Evolutionary conservation across 2,797 vertebrate species (phyloP).

Genomic region (Pseudotriccus pelzelni): DNA sequence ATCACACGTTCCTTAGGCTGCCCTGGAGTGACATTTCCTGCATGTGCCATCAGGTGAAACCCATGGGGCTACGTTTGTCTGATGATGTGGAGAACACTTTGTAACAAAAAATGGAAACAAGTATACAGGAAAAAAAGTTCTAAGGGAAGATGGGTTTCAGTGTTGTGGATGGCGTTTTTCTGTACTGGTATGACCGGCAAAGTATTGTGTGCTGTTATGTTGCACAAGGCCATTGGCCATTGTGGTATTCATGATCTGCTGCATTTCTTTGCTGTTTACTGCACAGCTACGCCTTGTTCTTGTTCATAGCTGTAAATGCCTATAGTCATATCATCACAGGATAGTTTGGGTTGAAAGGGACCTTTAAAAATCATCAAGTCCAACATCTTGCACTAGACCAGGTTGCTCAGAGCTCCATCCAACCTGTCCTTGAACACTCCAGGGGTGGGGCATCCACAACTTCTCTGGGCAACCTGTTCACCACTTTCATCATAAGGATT

Average conservation of each 20-base stretch:
- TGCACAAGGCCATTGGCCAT: background rate
- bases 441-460: background rate
- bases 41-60: background rate
- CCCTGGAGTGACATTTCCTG: background rate
- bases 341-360: background rate
- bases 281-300: background rate
- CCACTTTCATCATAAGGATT: background rate
- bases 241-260: accelerated
- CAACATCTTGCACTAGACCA: background rate
- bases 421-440: background rate
- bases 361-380: background rate
- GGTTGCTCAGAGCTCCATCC: background rate
- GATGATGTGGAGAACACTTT: background rate
- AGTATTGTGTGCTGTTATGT: background rate
- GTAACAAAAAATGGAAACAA: background rate
- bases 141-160: background rate
- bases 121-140: background rate
- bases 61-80: background rate
- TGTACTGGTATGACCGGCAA: background rate
- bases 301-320: background rate
- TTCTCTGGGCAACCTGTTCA: background rate
- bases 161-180: background rate
- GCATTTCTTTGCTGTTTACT: background rate
- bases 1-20: accelerated
- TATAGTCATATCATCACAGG: background rate